Conservation (phyloP, 2,888 invertebrate genomes). For the Epinotia nisella region DNA sequence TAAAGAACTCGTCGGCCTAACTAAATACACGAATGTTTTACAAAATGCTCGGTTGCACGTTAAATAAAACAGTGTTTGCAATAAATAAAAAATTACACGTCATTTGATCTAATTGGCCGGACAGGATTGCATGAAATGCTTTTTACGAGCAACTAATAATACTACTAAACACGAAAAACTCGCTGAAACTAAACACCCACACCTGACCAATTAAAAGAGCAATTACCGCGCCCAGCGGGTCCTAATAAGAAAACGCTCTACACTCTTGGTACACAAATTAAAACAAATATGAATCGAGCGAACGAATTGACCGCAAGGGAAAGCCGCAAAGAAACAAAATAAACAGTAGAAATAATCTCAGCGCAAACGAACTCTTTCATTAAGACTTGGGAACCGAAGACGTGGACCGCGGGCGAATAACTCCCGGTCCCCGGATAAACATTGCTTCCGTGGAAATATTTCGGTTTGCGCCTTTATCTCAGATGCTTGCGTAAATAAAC, state of each 20-base stretch:
- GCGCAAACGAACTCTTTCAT: conserved; percentile 74
- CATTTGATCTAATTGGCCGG: conserved; percentile 18
- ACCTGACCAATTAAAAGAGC: conserved; percentile 35
- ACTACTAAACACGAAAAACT: conserved; percentile 13
- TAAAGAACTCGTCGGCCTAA: conserved; percentile 19
- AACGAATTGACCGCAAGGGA: conserved; percentile 57
- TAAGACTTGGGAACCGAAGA: conserved; percentile 69
- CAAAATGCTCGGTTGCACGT: background rate
- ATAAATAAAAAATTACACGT: conserved; percentile 7
- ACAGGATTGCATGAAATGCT: background rate
- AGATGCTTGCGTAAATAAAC: conserved; percentile 40
- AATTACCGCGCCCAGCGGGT: conserved; percentile 22
- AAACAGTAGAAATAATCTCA: conserved; percentile 71
- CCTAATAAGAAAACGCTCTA: conserved; percentile 36
- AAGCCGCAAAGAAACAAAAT: conserved; percentile 60
- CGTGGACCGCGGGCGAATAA: conserved; percentile 64
- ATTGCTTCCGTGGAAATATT: conserved; percentile 49
- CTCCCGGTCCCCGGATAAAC: conserved; percentile 63
- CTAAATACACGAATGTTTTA: conserved; percentile 16
- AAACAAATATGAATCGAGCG: conserved; percentile 39
- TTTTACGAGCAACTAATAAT: conserved; percentile 12
- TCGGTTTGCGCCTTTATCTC: conserved; percentile 43
- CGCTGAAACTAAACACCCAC: conserved; percentile 24
- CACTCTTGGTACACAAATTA: conserved; percentile 36
- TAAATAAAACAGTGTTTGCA: background rate